Conservation (phyloP, 2,113 vertebrate species). For the Indri indri region DNA sequence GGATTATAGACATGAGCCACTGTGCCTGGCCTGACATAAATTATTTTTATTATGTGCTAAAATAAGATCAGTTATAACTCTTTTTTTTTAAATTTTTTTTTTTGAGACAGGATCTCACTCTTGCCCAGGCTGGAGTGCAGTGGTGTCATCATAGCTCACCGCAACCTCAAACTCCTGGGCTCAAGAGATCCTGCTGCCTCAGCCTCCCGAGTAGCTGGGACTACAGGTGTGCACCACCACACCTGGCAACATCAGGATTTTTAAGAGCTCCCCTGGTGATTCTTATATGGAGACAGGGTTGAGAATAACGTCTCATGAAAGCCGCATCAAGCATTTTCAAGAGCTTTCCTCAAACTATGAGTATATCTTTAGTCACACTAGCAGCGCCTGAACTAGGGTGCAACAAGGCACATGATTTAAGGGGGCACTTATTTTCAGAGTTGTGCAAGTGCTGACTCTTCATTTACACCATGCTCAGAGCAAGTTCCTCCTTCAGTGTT, state of each 20-base stretch:
- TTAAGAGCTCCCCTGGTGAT: not conserved
- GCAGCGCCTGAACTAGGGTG: not conserved
- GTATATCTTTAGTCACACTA: not conserved
- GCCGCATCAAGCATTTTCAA: not conserved
- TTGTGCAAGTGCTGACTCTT: not conserved
- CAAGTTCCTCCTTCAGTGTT: not conserved
- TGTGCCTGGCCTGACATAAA: no score
- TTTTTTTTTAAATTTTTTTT: no score
- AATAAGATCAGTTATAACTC: no score
- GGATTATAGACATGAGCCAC: no score
- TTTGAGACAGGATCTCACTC: no score
- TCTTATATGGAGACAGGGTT: not conserved
- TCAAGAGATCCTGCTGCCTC: no score
- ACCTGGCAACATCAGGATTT: not conserved
- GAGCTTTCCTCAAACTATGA: slow-evolving; percentile 29
- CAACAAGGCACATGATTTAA: not conserved
- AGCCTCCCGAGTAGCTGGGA: no score
- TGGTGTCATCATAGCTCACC: no score
- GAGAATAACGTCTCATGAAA: slow-evolving; percentile 12
- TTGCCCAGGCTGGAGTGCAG: no score
- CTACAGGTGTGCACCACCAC: no score
- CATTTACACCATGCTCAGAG: not conserved
- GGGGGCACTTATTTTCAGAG: not conserved
- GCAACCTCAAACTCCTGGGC: no score
- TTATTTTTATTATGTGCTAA: no score